Conservation (phyloP, 2,888 invertebrate species). For the Venusia cambrica region DNA sequence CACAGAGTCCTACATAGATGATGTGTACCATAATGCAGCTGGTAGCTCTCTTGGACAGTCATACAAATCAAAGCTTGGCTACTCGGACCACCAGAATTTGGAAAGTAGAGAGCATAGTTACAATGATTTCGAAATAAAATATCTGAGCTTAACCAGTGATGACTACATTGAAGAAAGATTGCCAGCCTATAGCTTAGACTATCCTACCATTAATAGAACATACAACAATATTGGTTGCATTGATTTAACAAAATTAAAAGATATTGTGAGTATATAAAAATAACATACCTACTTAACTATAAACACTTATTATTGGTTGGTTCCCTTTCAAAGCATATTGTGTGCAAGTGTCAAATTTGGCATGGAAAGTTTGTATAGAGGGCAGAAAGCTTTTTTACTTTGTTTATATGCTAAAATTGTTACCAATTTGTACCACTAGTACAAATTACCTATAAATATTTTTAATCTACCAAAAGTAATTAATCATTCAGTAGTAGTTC, state of each 20-base stretch:
- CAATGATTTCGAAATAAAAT: conserved; percentile 47
- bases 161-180: conserved; percentile 63
- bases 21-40: conserved; percentile 49
- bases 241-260: conserved; percentile 56
- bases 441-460: no score
- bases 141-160: conserved; percentile 55
- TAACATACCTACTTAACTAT: no score
- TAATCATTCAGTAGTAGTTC: no score
- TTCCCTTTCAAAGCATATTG: no score
- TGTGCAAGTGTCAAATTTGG: no score
- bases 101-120: conserved; percentile 34
- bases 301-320: no score
- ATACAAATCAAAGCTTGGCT: conserved; percentile 25
- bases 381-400: no score
- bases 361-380: no score
- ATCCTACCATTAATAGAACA: no score
- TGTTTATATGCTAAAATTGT: no score
- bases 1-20: conserved; percentile 50
- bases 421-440: no score
- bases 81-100: conserved; percentile 32
- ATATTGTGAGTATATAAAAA: conserved; percentile 48
- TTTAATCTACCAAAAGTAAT: no score
- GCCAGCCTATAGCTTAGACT: conserved; percentile 41
- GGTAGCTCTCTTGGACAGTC: conserved; percentile 27
- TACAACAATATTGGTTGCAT: conserved; percentile 55